These are phyloP conservation scores for Brevipalpus yothersi DNA, from an alignment of 1,140 invertebrate species.

Conservation along the genomic window DNA sequence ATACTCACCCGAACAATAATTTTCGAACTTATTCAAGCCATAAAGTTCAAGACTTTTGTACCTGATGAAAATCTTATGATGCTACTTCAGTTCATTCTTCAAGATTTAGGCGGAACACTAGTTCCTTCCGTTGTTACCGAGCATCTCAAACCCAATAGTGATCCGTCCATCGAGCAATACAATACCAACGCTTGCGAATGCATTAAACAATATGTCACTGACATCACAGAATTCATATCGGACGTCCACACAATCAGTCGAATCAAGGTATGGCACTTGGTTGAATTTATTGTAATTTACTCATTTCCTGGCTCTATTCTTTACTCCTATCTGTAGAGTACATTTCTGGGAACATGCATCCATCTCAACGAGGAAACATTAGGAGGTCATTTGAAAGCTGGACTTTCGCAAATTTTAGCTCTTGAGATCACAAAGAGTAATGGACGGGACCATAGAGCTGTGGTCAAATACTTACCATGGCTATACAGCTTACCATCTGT, in stretches of 20 bases:
- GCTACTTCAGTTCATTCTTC: constrained; percentile 42
- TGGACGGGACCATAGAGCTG: constrained; percentile 53
- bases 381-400: constrained; percentile 79
- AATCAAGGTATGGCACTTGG: constrained; percentile 46
- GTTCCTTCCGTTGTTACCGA: constrained; percentile 33
- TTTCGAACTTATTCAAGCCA: constrained; percentile 73
- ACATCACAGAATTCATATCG: constrained; percentile 79
- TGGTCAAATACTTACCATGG: constrained; percentile 69
- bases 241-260: constrained; percentile 90
- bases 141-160: constrained; percentile 9
- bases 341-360: constrained; percentile 40
- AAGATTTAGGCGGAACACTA: constrained; percentile 53
- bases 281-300: neutral
- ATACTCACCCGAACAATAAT: constrained; percentile 66
- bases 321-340: neutral
- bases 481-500: constrained; percentile 58
- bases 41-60: constrained; percentile 79
- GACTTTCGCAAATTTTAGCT: constrained; percentile 76
- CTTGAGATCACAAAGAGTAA: constrained; percentile 72
- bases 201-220: constrained; percentile 67
- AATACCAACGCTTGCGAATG: constrained; percentile 75
- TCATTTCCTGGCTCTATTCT: neutral
- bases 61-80: constrained; percentile 82
- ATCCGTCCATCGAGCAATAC: constrained; percentile 4
- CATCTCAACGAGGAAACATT: constrained; percentile 79